Evolutionary conservation across 2,113 vertebrate species (phyloP), one percentile per base, ranked within the genome.

Genomic region (Oryzias melastigma): DNA sequence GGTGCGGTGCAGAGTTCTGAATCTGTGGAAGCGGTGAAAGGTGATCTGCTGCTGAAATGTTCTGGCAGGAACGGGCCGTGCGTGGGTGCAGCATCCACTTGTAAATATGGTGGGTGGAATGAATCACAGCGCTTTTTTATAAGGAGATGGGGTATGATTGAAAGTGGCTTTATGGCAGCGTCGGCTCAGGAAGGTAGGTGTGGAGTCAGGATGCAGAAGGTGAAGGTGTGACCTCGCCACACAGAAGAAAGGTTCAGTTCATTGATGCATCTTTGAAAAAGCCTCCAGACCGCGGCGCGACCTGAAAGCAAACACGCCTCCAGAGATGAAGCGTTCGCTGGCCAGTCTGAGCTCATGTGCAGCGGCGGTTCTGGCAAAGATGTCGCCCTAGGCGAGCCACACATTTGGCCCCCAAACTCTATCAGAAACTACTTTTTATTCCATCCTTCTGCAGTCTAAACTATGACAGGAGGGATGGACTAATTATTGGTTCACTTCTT

Each of bases 21-120:
- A 56, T 69, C 66, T 35, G 61, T 44, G 29, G 44, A 62, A 40
- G 67, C 46, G 29, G 48, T 74, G 64, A 70, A 55, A 71, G 20
- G 72, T 41, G 52, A 52, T 64, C 16, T 56, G 22, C 41, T 53
- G 43, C 57, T 67, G 53, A 61, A 58, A 54, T 45, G 20, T 45
- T 67, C 49, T 29, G 6, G 27, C 22, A 40, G 47, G n/a, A 5
- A n/a, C n/a, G 48, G 25, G 52, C 16, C 8, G 2, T 18, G 29
- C 1, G 18, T 17, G 64, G 40, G 29, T 61, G 64, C 68, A 62
- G 61, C 71, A 47, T 72, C 68, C 60, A 65, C 53, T 66, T 70
- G 64, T 68, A 71, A 73, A 75, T 55, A 55, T 55, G 18, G 81
- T 84, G 78, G 85, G 71, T 65, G 72, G 73, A 75, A 78, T 84